A percentile compares a stretch with the other conserved stretches of the same genome.
Conservation (phyloP, 2,888 invertebrate species). For the Nipponacmea schrenckii region DNA sequence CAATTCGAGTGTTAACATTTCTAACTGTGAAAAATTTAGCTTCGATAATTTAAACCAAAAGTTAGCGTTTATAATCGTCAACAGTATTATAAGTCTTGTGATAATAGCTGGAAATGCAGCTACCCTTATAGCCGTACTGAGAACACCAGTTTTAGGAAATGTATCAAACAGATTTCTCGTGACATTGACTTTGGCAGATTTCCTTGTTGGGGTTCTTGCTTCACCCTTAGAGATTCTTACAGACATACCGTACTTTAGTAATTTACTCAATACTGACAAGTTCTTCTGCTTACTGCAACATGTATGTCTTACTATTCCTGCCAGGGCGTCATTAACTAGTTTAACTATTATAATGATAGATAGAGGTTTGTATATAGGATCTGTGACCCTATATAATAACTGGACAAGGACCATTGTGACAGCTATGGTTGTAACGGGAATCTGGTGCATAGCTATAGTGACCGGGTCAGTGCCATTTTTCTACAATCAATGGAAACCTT, state of each 20-base stretch:
- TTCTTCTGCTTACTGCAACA: constrained; percentile 8
- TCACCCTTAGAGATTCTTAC: constrained; percentile 9
- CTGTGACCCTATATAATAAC: constrained; percentile 17
- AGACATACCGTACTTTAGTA: not conserved
- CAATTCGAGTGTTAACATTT: too few relatives aligned
- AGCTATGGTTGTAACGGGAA: not conserved
- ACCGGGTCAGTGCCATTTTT: constrained; percentile 24
- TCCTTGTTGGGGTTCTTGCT: constrained; percentile 5
- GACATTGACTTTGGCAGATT: constrained; percentile 15
- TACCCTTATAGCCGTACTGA: constrained; percentile 12
- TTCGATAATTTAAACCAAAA: too few relatives aligned
- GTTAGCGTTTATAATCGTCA: too few relatives aligned
- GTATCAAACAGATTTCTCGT: constrained; percentile 16
- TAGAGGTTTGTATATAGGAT: constrained; percentile 22
- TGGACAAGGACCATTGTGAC: constrained; percentile 20
- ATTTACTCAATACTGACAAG: not conserved
- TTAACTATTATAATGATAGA: constrained; percentile 10
- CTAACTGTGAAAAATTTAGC: too few relatives aligned
- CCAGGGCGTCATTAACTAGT: not conserved
- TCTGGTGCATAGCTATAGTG: constrained; percentile 21
- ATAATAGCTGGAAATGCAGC: constrained; percentile 7
- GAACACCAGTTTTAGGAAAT: constrained; percentile 7
- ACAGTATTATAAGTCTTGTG: too few relatives aligned
- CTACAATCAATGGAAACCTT: constrained; percentile 15
- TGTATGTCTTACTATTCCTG: constrained; percentile 1